phyloP scores from a whole-genome alignment of 2,888 invertebrate species.

The Cinara cedri region DNA sequence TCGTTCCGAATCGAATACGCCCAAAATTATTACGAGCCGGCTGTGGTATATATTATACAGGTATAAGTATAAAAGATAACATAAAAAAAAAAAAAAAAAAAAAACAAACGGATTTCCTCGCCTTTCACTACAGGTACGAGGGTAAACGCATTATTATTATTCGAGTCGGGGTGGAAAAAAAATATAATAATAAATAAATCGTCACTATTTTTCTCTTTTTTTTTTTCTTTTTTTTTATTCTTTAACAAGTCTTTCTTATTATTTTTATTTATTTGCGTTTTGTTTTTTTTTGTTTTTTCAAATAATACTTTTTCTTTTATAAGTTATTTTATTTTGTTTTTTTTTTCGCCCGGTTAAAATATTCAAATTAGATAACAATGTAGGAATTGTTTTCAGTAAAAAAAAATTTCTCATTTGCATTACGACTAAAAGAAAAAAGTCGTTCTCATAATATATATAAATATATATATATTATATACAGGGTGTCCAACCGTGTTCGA shows the following conservation, averaged over 20 bases:
- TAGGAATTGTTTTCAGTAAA: not conserved
- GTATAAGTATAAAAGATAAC: not conserved
- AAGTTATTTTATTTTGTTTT: conserved; percentile 3
- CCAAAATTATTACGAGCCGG: conserved; percentile 14
- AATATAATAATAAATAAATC: too few relatives aligned
- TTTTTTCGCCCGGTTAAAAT: not conserved
- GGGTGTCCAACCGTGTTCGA: too few relatives aligned
- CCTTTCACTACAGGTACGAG: not conserved
- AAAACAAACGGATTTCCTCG: conserved; percentile 57
- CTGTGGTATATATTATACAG: not conserved
- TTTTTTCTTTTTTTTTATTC: not conserved
- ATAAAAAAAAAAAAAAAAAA: conserved; percentile 1
- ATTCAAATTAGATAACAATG: conserved; percentile 21
- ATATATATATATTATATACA: not conserved
- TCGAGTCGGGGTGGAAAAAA: conserved; percentile 16
- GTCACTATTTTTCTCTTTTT: not conserved
- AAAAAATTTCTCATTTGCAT: conserved; percentile 15
- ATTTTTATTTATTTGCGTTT: not conserved
- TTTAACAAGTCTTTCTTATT: not conserved
- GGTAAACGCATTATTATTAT: conserved; percentile 31
- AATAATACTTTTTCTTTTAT: conserved; percentile 5
- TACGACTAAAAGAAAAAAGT: not conserved
- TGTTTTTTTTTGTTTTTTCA: not conserved
- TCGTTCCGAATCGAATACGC: conserved; percentile 19
- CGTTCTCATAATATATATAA: too few relatives aligned